Evolutionary conservation across 2,888 invertebrate genomes (phyloP), one percentile per base, ranked within the genome.

Genomic region (Ophion ellenae): DNA sequence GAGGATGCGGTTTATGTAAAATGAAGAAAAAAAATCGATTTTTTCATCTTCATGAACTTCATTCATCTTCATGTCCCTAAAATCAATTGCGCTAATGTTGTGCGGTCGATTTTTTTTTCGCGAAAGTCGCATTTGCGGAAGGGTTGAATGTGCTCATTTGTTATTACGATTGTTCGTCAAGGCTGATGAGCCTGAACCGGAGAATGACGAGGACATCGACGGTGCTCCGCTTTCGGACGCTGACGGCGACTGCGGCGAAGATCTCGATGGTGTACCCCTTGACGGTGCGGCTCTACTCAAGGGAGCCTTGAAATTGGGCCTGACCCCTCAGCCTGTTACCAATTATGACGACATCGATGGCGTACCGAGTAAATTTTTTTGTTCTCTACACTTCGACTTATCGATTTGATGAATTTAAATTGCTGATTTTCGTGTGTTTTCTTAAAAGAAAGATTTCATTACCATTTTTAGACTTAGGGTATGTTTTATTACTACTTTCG

Each of bases 251-350:
- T 93, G 94, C 36, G 93, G 94, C 78, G 95, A 95, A 84, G 96
- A 96, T 91, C 92, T 95, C 45, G 96, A 96, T 87, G 96, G 96
- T 61, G 94, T 95, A 80, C 97, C 97, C 66, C 95, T 98, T 84
- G 97, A 98, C 94, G 97, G 98, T 20, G 97, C 97, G 32, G 97
- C 97, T 9, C 95, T 98, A 86, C 94, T 98, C 0, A 96, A 98
- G 90, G 96, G 96, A 77, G 96, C 96, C 2, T 94, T 96, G 92
- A 95, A 95, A 90, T 95, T 95, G 87, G 94, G 94, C 45, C 90
- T 93, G 91, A 92, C 93, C 90, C 92, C 94, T 89, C 92, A 94
- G 83, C 86, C 90, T 64, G 87, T 90, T 40, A 94, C 94, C 88
- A 95, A 92, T 79, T 95, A 95, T 83, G 96, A 96, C 82, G 97